These are phyloP conservation scores for Epinephelus moara DNA, from an alignment of 2,113 vertebrate genomes.

Conservation along the genomic window DNA sequence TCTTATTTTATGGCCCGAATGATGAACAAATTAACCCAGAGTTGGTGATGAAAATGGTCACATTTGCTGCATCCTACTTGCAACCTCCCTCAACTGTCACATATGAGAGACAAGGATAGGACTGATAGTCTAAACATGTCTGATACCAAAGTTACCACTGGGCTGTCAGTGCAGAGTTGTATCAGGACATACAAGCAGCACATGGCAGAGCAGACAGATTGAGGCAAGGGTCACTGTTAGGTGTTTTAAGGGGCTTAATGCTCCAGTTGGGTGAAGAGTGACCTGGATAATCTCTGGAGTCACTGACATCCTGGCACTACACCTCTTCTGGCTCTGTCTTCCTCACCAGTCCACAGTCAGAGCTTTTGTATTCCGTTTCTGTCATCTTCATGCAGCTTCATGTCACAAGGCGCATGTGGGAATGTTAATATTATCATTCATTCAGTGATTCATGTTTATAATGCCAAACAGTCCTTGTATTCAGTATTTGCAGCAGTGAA, in stretches of 20 bases:
- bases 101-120: not conserved
- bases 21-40: too few species aligned
- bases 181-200: not conserved
- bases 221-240: constrained; percentile 36
- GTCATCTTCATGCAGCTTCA: not conserved
- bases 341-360: not conserved
- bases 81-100: too few species aligned
- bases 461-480: not conserved
- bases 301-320: constrained; percentile 34
- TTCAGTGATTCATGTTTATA: not conserved
- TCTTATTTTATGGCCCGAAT: too few species aligned
- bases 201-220: not conserved
- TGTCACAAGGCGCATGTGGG: not conserved
- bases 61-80: too few species aligned
- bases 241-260: constrained; percentile 50
- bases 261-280: constrained; percentile 36
- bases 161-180: not conserved
- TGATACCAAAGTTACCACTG: not conserved
- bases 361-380: not conserved
- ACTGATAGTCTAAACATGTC: not conserved
- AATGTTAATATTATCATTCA: not conserved
- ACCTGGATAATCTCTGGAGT: constrained; percentile 56
- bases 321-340: constrained; percentile 3
- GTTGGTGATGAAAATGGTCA: too few species aligned
- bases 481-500: not conserved